Percentiles rank a stretch among this genome's conserved stretches.
phyloP scores from a whole-genome alignment of 2,113 vertebrate genomes.

The Dinomys branickii region DNA sequence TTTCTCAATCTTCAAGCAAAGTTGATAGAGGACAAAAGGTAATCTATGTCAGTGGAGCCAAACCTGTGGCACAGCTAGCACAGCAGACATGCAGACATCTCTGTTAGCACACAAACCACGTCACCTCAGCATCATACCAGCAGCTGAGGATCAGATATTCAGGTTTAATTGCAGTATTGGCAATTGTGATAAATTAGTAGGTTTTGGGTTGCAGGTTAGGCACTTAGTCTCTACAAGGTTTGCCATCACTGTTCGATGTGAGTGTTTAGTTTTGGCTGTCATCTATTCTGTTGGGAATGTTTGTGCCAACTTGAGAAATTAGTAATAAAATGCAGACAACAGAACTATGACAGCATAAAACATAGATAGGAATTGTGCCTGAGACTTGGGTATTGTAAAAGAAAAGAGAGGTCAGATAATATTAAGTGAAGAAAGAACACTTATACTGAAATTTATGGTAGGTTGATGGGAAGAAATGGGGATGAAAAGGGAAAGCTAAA shows the following conservation, averaged over 20 bases:
- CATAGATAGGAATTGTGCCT: background rate
- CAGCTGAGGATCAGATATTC: background rate
- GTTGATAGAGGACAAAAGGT: background rate
- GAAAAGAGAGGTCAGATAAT: background rate
- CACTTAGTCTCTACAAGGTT: background rate
- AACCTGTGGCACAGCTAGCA: background rate
- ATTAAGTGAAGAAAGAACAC: background rate
- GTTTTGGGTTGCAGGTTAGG: background rate
- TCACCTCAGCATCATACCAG: background rate
- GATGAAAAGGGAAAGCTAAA: background rate
- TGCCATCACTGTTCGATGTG: background rate
- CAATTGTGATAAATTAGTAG: background rate
- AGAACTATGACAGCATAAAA: background rate
- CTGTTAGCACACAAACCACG: background rate
- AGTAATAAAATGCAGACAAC: background rate
- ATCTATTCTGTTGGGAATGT: background rate
- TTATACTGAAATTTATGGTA: background rate
- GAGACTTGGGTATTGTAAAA: background rate
- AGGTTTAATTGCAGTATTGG: background rate
- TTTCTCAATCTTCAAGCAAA: slow-evolving; percentile 22
- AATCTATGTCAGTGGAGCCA: background rate
- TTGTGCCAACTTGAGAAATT: background rate
- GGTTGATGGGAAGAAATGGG: background rate
- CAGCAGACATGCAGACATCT: background rate
- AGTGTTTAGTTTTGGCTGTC: background rate